A percentile compares a stretch with the other conserved stretches of the same genome.
These are phyloP conservation scores for Euschistus heros DNA, from an alignment of 1,140 invertebrate genomes.

Conservation along the genomic window DNA sequence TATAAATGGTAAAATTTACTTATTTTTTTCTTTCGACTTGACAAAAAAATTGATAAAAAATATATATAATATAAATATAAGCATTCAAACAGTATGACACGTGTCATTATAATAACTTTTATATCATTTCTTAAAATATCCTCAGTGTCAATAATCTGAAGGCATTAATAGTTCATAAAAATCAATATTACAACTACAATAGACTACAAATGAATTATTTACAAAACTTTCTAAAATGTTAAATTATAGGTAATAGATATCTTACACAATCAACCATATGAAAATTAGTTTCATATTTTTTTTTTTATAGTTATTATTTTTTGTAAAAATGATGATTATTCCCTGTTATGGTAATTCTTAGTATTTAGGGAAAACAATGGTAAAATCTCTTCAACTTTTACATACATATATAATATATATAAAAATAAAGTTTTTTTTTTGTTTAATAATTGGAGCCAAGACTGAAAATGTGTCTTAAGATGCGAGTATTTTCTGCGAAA, in stretches of 20 bases:
- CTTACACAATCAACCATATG: constrained; percentile 17
- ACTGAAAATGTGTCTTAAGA: constrained; percentile 12
- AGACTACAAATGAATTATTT: constrained; percentile 13
- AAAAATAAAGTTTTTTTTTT: constrained; percentile 14
- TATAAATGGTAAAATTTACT: not conserved
- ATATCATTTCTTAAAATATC: constrained; percentile 10
- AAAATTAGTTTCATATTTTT: constrained; percentile 10
- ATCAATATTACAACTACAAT: constrained; percentile 15
- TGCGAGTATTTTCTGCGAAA: constrained; percentile 16
- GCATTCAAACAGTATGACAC: constrained; percentile 15
- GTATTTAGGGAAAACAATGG: constrained; percentile 15
- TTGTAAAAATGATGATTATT: constrained; percentile 15
- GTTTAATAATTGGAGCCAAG: constrained; percentile 12
- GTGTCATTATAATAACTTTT: constrained; percentile 11
- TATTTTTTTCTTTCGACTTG: constrained; percentile 8
- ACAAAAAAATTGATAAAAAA: constrained; percentile 6
- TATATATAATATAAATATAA: constrained; percentile 17
- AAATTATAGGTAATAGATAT: constrained; percentile 18
- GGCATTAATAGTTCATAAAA: constrained; percentile 15
- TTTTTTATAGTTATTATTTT: constrained; percentile 16
- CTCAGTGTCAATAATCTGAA: constrained; percentile 12
- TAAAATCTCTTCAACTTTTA: constrained; percentile 9
- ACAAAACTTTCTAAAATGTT: constrained; percentile 9
- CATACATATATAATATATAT: constrained; percentile 6
- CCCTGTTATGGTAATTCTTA: constrained; percentile 16